Base-by-base conservation (phyloP, 2,888 invertebrate genomes). In the Deilephila porcellus region DNA sequence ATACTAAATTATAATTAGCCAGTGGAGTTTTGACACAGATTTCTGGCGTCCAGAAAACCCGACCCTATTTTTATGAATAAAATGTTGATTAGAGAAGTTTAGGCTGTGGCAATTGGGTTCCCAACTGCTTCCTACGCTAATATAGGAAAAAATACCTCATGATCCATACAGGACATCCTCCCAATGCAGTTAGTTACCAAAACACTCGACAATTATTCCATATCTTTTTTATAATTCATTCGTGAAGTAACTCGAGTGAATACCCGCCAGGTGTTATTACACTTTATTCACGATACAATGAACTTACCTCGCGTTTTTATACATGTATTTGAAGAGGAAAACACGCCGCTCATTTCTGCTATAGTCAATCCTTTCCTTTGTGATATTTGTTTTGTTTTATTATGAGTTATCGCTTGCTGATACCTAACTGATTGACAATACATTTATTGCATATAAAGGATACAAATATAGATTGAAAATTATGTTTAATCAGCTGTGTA, bases 271-370 rank as follows among this genome's bases (percentile, higher is more conserved):
- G 56, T 56, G 56, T 56, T 64, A 64, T 64, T 64, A 64, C 20
- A 56, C 56, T 56, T 56, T 45, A n/a, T 64, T 37, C 20, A 64
- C 7, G 37, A 64, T 37, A 64, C 64, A 64, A 64, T 64, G 64
- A 64, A 45, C 64, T 20, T 64, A 20, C 45, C 29, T 19, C 5
- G 32, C 45, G 64, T 37, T 64, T 64, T 64, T 64, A 64, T 62
- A 19, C 0, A 37, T 64, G 7, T 64, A 45, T 45, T 63, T 64
- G 20, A 64, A 14, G 37, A 45, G 64, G 11, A n/a, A 64, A 64
- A 64, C 37, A 20, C 45, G 37, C 37, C n/a, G 64, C n/a, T 34
- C n/a, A 17, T n/a, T 56, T n/a, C 19, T n/a, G 56, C 56, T 56
- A 17, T 56, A 17, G 56, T n/a, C 56, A 4, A n/a, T 45, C 45